phyloP scores from a whole-genome alignment of 92 coral and sea anemone species.

The Chrysogorgia sp. region DNA sequence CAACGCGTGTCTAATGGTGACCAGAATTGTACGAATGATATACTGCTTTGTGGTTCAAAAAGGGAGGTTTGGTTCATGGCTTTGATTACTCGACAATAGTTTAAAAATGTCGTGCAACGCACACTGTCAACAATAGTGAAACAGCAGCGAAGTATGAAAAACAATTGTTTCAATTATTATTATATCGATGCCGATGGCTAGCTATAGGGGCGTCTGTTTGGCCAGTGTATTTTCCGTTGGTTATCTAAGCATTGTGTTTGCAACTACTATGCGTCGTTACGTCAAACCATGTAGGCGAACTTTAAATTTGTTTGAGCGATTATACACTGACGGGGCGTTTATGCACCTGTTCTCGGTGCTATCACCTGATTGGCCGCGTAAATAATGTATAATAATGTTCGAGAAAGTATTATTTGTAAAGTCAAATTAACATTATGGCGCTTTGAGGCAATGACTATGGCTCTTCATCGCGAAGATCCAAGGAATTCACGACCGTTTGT shows the following conservation, averaged over 20 bases:
- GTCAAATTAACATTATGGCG: conserved; percentile 58
- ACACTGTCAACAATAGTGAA: too few species aligned
- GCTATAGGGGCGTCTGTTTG: not conserved
- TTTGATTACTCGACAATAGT: too few species aligned
- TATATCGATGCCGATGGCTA: too few species aligned
- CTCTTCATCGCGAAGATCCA: conserved; percentile 75
- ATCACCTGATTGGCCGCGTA: conserved; percentile 43
- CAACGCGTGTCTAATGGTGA: too few species aligned
- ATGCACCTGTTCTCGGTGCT: conserved; percentile 32
- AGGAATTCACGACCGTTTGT: conserved; percentile 59
- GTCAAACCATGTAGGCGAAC: not conserved
- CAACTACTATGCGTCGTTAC: not conserved
- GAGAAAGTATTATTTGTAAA: conserved; percentile 47
- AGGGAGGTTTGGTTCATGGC: too few species aligned
- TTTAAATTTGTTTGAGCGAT: not conserved
- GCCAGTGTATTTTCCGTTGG: too few species aligned
- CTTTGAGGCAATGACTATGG: conserved; percentile 66
- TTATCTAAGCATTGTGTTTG: not conserved
- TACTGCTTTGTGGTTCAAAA: too few species aligned
- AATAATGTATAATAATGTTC: conserved; percentile 47
- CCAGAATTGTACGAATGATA: too few species aligned
- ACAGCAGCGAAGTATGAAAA: too few species aligned
- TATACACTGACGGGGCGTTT: conserved; percentile 15
- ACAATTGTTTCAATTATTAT: too few species aligned
- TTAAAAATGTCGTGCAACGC: too few species aligned